phyloP scores from a whole-genome alignment of 2,888 invertebrate species.

The Agapostemon virescens region DNA sequence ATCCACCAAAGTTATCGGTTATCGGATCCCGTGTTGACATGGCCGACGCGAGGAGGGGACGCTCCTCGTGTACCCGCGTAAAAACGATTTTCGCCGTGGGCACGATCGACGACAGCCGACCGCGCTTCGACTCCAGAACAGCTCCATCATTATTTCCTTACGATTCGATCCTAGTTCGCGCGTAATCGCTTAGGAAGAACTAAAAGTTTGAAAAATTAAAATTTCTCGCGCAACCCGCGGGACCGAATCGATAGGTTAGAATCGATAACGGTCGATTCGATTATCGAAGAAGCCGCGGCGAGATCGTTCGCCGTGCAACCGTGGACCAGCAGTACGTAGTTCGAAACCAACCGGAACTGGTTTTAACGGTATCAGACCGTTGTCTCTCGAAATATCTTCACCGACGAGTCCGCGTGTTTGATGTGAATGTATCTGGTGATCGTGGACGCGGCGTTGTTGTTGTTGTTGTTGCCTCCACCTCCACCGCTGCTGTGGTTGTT shows the following conservation, averaged over 20 bases:
- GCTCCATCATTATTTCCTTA: neutral
- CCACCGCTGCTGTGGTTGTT: constrained; percentile 55
- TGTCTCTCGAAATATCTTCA: constrained; percentile 80
- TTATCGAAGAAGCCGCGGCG: neutral
- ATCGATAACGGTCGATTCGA: constrained; percentile 15
- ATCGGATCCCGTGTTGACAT: constrained; percentile 9
- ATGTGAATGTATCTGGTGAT: constrained; percentile 80
- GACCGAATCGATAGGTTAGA: neutral
- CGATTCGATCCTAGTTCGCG: neutral
- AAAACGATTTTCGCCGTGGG: neutral
- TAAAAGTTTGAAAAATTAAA: neutral
- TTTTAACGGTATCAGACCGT: constrained; percentile 75
- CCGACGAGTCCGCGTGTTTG: constrained; percentile 79
- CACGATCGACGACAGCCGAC: neutral
- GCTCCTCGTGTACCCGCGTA: constrained; percentile 6
- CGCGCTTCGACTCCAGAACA: neutral
- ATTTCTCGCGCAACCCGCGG: neutral
- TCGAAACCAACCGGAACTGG: neutral
- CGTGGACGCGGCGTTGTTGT: constrained; percentile 76
- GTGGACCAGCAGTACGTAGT: neutral
- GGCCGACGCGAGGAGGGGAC: neutral
- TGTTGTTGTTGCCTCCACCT: constrained; percentile 64
- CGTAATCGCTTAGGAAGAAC: neutral
- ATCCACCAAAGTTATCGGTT: constrained; percentile 8
- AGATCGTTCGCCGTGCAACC: neutral